These are phyloP conservation scores for Ormyrus rosae DNA, from an alignment of 2,888 invertebrate species.

Conservation along the genomic window DNA sequence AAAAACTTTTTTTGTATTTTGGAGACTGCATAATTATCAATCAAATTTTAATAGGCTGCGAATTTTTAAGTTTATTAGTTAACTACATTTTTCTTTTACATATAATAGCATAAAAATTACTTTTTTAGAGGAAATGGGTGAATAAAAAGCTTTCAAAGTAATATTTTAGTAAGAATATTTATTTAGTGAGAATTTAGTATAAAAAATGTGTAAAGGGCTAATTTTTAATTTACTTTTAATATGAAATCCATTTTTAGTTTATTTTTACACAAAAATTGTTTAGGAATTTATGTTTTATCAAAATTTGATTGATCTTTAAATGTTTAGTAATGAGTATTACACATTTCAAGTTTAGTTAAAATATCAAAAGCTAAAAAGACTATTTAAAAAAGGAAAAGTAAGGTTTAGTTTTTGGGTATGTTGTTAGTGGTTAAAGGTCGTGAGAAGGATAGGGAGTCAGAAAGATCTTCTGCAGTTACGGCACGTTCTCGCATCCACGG, in stretches of 20 bases:
- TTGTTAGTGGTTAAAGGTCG: conserved; percentile 75
- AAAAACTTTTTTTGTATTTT: too few species aligned
- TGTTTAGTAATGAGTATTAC: background rate
- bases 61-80: too few species aligned
- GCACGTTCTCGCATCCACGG: conserved; percentile 82
- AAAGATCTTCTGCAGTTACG: conserved; percentile 81
- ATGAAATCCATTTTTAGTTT: background rate
- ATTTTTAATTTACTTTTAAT: background rate
- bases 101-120: too few species aligned
- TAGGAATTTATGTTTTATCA: background rate
- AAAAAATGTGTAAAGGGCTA: background rate
- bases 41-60: too few species aligned
- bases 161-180: too few species aligned
- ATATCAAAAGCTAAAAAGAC: conserved; percentile 3
- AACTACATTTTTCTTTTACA: too few species aligned
- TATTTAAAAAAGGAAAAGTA: conserved; percentile 53
- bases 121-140: too few species aligned
- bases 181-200: background rate
- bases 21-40: too few species aligned
- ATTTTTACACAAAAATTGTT: background rate
- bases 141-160: too few species aligned
- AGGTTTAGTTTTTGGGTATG: conserved; percentile 68
- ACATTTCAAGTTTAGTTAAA: conserved; percentile 43
- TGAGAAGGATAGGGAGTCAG: conserved; percentile 77
- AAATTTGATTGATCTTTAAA: background rate